These are phyloP conservation scores for Garrulus glandarius DNA, from an alignment of 2,797 vertebrate species.

Conservation along the genomic window DNA sequence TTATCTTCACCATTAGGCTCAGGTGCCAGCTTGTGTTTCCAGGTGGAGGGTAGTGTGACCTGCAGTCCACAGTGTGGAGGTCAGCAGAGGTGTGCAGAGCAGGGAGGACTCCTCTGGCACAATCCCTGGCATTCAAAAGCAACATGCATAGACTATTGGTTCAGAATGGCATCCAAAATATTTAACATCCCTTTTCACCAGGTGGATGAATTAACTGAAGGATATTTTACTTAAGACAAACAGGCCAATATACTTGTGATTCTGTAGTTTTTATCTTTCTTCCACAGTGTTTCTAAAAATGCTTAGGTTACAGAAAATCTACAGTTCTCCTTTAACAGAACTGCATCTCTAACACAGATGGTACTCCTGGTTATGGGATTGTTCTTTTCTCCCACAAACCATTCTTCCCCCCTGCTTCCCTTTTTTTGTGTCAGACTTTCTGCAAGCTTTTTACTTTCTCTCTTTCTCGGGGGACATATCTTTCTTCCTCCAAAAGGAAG, in stretches of 20 bases:
- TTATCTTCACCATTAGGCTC: not conserved
- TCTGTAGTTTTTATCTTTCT: not conserved
- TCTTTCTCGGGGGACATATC: not conserved
- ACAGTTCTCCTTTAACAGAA: not conserved
- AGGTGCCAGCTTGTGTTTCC: not conserved
- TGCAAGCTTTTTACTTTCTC: not conserved
- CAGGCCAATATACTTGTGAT: not conserved
- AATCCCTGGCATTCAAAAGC: not conserved
- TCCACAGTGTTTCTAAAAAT: not conserved
- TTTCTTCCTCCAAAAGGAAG: not conserved
- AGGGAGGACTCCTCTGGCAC: not conserved
- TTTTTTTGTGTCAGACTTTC: not conserved
- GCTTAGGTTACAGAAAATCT: not conserved
- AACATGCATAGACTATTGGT: not conserved
- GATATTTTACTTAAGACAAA: not conserved
- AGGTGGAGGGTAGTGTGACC: not conserved
- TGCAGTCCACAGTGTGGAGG: not conserved
- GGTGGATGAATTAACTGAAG: not conserved
- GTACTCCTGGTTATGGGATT: not conserved
- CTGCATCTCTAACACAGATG: not conserved
- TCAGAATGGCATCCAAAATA: not conserved
- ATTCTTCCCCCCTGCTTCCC: rapidly evolving
- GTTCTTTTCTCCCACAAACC: not conserved
- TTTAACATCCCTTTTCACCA: not conserved
- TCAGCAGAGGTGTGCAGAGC: not conserved